Conservation (phyloP, 2,888 invertebrate species). For the Leptura quadrifasciata region DNA sequence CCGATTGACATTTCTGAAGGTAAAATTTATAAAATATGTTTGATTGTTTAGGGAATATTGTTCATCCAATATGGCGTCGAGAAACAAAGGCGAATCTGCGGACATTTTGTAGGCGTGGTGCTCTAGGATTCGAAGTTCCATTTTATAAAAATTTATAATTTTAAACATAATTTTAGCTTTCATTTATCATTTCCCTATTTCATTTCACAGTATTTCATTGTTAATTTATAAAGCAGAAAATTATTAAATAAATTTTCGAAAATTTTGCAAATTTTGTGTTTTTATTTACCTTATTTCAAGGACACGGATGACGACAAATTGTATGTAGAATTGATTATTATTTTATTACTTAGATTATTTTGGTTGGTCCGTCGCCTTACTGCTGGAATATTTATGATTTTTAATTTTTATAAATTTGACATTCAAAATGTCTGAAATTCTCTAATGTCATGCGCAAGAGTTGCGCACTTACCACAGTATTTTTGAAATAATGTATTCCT, state of each 20-base stretch:
- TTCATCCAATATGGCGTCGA: slow-evolving; percentile 72
- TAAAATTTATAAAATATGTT: slow-evolving; percentile 73
- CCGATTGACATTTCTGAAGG: slow-evolving; percentile 72
- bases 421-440: slow-evolving; percentile 40
- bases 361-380: slow-evolving; percentile 22
- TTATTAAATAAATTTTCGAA: slow-evolving; percentile 48
- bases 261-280: slow-evolving; percentile 57
- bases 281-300: slow-evolving; percentile 64
- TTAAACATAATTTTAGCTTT: slow-evolving; percentile 38
- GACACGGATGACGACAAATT: slow-evolving; percentile 49
- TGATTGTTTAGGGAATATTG: slow-evolving; percentile 70
- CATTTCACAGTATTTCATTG: slow-evolving; percentile 37
- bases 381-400: slow-evolving; percentile 11
- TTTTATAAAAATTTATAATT: slow-evolving; percentile 50
- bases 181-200: slow-evolving; percentile 28
- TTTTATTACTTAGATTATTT: slow-evolving; percentile 37
- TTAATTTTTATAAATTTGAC: slow-evolving; percentile 19
- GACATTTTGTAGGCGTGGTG: slow-evolving; percentile 74
- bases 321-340: slow-evolving; percentile 35
- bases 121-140: slow-evolving; percentile 55
- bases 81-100: slow-evolving; percentile 68
- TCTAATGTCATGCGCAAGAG: slow-evolving; percentile 46
- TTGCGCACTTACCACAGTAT: neutral
- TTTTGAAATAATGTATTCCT: neutral
- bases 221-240: slow-evolving; percentile 39